Conservation (phyloP, 2,113 vertebrate genomes). For the Indicator maculatus region DNA sequence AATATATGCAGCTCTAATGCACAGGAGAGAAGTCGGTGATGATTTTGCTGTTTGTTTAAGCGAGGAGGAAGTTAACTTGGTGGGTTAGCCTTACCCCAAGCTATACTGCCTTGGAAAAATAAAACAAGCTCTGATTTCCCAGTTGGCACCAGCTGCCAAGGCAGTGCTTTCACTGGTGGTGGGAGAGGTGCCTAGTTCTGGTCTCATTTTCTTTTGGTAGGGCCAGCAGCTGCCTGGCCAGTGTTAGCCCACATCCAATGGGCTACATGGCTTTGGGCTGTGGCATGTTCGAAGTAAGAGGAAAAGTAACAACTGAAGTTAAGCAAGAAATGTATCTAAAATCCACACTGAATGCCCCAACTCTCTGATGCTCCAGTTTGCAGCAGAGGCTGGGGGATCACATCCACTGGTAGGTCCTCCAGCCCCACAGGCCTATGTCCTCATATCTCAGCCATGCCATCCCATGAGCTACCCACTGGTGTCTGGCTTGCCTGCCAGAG, state of each 20-base stretch:
- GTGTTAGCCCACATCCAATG: not conserved
- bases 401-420: rapidly evolving
- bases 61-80: not conserved
- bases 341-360: rapidly evolving
- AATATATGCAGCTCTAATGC: slow-evolving; percentile 16
- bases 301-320: not conserved
- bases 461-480: rapidly evolving
- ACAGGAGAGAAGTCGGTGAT: slow-evolving; percentile 22
- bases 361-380: not conserved
- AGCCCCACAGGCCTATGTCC: not conserved
- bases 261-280: rapidly evolving
- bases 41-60: slow-evolving; percentile 46
- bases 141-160: not conserved
- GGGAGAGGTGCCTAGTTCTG: not conserved
- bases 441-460: rapidly evolving
- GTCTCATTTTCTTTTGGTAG: not conserved
- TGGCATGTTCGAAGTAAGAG: rapidly evolving
- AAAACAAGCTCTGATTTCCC: not conserved
- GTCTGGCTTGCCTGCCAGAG: not conserved
- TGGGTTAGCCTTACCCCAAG: not conserved
- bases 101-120: not conserved
- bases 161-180: rapidly evolving
- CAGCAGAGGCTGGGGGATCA: not conserved
- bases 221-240: not conserved
- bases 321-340: not conserved